phyloP scores from a whole-genome alignment of 2,888 invertebrate species.

The Lithodes maja region DNA sequence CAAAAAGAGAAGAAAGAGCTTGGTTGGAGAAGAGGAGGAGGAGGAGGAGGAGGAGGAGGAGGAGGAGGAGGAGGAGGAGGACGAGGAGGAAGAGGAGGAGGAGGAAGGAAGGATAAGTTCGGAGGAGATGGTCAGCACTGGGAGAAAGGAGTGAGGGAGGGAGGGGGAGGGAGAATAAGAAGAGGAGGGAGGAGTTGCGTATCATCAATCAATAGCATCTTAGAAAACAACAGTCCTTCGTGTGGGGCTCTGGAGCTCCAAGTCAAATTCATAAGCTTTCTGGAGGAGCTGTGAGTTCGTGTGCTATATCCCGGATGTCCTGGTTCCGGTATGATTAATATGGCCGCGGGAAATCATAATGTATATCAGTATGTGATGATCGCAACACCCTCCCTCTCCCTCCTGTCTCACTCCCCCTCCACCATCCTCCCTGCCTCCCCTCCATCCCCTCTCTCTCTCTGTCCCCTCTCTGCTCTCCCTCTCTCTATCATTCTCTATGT shows the following conservation, averaged over 20 bases:
- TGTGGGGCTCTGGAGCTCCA: neutral
- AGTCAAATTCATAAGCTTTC: neutral
- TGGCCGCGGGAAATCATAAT: neutral
- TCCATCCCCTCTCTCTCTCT: neutral
- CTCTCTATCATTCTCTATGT: neutral
- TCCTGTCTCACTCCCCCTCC: neutral
- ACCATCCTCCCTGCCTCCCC: neutral
- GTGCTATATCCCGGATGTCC: no score
- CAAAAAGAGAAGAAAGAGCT: slow-evolving; percentile 5
- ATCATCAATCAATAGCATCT: slow-evolving; percentile 56
- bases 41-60: slow-evolving; percentile 20
- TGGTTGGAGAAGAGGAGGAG: neutral
- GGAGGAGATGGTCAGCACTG: slow-evolving; percentile 8
- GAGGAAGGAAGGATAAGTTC: neutral
- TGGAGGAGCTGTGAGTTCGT: neutral
- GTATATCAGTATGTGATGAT: slow-evolving; percentile 34
- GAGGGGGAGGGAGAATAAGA: slow-evolving; percentile 11
- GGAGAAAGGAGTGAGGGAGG: neutral
- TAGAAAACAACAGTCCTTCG: slow-evolving; percentile 39
- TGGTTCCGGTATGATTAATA: neutral
- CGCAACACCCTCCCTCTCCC: slow-evolving; percentile 23
- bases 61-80: slow-evolving; percentile 7
- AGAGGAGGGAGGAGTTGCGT: neutral
- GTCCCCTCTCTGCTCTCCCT: slow-evolving; percentile 7
- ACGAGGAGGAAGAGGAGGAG: neutral